A percentile compares a stretch with the other conserved stretches of the same genome.
Evolutionary conservation across 2,888 invertebrate genomes (phyloP).

Genomic region (Stenchaetothrips biformis): DNA sequence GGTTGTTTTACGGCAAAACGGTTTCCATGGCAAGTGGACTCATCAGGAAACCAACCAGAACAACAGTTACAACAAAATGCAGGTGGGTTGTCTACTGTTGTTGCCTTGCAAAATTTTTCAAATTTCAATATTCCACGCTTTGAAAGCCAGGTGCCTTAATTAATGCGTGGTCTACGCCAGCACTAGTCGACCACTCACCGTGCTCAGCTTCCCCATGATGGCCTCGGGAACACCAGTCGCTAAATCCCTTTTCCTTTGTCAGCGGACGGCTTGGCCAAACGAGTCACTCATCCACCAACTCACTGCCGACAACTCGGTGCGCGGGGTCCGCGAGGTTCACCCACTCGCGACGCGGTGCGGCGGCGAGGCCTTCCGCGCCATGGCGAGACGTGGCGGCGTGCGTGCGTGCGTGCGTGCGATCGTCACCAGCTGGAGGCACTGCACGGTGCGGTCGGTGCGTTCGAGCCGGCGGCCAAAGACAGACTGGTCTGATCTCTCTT

Average conservation of each 20-base stretch:
- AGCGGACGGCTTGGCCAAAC: background rate
- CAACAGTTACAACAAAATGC: no score
- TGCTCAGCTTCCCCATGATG: conserved; percentile 11
- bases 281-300: background rate
- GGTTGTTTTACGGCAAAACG: no score
- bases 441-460: background rate
- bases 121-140: no score
- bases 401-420: no score
- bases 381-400: background rate
- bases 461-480: background rate
- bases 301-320: background rate
- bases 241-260: background rate
- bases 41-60: no score
- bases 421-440: background rate
- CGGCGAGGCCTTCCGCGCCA: background rate
- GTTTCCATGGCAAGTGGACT: no score
- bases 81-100: no score
- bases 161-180: no score
- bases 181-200: background rate
- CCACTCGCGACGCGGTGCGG: background rate
- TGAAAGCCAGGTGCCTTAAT: no score
- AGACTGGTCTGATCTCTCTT: background rate
- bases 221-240: background rate
- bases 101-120: no score
- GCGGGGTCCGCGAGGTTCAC: background rate